Evolutionary conservation across 2,888 invertebrate species (phyloP), one percentile per base, ranked within the genome.

Genomic region (Neoscelio sp.): DNA sequence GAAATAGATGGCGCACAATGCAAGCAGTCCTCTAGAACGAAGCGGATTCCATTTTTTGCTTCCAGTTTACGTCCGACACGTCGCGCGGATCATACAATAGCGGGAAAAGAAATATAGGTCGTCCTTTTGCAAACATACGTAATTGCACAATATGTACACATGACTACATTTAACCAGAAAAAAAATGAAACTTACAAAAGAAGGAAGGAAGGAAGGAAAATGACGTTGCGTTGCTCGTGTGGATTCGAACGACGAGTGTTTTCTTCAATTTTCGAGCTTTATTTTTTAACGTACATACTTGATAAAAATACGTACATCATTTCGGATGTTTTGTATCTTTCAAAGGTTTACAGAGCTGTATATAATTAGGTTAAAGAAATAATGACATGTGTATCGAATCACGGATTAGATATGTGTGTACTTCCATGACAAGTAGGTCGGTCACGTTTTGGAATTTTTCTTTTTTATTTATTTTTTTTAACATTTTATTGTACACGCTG

Each of bases 121-220:
- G 68, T 78, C 40, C 62, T 70, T 73, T 78, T 68, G 38, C 67
- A 50, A 80, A 35, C 48, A 68, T 65, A 80, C 74, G 67, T 71
- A 64, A 60, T 33, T 76, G 65, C 74, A 76, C 79, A 78, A 73
- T 70, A 73, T 64, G 48, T 40, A 52, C 26, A 20, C 58, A 65
- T 64, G 23, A 60, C 20, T 26, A 70, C 23, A 64, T 67, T 60
- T 60, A 65, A 75, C 50, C 44, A 17, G 35, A 48, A 44, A 12
- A 50, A 38, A 75, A 46, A 10, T 7, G n/a, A n/a, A n/a, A 58
- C 5, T 15, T 8, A 8, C 2, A 33, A 33, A 33, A 33, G n/a
- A 33, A 33, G n/a, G 10, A 33, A n/a, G n/a, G n/a, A 12, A 17
- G 20, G 13, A 18, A 54, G 0, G 8, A 46, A 23, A 46, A 35